Evolutionary conservation across 2,113 vertebrate genomes (phyloP), one percentile per base, ranked within the genome.

Genomic region (Brachypteracias leptosomus): DNA sequence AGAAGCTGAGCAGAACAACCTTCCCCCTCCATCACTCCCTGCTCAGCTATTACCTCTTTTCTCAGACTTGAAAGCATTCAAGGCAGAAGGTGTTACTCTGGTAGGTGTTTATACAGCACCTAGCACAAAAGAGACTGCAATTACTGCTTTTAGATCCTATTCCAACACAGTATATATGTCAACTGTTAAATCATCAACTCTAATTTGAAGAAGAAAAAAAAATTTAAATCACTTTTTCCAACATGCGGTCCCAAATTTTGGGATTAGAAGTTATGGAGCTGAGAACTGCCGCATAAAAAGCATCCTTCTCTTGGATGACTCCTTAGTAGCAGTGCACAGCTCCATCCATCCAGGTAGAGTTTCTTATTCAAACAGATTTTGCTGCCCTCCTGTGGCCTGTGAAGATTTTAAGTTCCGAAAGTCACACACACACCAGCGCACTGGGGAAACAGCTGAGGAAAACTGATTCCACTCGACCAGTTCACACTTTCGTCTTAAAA

Each of bases 311-410:
- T 6, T 25, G 33, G 12, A 6, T 8, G 29, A 55, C 19, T 40
- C 13, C 33, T 26, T 11, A 65, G 58, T 13, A 0, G 1, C 25
- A 52, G 38, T 2, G 12, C 46, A 57, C 35, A 85, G 57, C 31
- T 63, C 29, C 62, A 90, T 22, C 40, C 42, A 33, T 11, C 20
- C 35, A 61, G 31, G 31, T 28, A 62, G 36, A 42, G 42, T 28
- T 78, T 46, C 58, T 54, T 3, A 42, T 84, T 49, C 46, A 71
- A 79, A 91, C 76, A 94, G 76, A 79, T 51, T 85, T 68, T 96
- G 88, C 95, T 97, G 96, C 96, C 97, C 96, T 96, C 96, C 73
- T 77, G 95, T 94, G 96, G 95, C 47, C 28, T 6, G 14, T 24
- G 40, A 85, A 29, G 35, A 73, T 61, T 67, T 84, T 49, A 49